Percentiles rank a stretch among this genome's conserved stretches.
phyloP scores from a whole-genome alignment of 2,797 vertebrate species.

The Oophaga sylvatica region DNA sequence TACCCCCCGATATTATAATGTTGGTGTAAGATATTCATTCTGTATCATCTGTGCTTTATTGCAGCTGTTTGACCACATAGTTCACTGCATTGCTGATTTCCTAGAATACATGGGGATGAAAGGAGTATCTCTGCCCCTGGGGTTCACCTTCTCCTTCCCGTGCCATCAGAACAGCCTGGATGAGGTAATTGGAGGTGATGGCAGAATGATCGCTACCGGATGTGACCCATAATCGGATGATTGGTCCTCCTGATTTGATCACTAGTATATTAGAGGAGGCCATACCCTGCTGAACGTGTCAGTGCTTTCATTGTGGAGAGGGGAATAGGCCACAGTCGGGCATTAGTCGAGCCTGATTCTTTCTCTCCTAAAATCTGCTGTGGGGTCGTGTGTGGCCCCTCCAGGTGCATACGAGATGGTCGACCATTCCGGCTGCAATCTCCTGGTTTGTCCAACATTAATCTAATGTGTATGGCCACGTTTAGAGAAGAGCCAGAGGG shows the following conservation, averaged over 20 bases:
- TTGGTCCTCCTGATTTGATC: background rate
- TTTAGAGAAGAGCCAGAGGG: too few species aligned
- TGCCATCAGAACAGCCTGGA: slow-evolving; percentile 90
- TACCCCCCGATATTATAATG: background rate
- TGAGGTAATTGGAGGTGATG: slow-evolving; percentile 75
- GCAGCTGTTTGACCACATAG: slow-evolving; percentile 94
- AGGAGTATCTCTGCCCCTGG: slow-evolving; percentile 85
- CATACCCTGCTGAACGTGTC: too few species aligned
- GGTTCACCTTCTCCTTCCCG: slow-evolving; percentile 98
- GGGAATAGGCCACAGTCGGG: too few species aligned
- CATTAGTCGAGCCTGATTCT: too few species aligned
- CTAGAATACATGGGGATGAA: slow-evolving; percentile 96
- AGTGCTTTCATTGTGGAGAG: too few species aligned
- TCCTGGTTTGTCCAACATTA: too few species aligned
- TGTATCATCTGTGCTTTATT: background rate
- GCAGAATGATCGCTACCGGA: background rate
- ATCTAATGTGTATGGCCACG: too few species aligned
- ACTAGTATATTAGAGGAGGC: too few species aligned
- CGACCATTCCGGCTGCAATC: too few species aligned
- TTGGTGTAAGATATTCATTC: background rate
- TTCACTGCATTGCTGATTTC: slow-evolving; percentile 89
- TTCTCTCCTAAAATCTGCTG: too few species aligned
- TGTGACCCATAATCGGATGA: background rate
- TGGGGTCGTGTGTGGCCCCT: too few species aligned
- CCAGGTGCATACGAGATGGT: too few species aligned